Evolutionary conservation across 2,113 vertebrate genomes (phyloP), one percentile per base, ranked within the genome.

Genomic region (Urocitellus parryii): DNA sequence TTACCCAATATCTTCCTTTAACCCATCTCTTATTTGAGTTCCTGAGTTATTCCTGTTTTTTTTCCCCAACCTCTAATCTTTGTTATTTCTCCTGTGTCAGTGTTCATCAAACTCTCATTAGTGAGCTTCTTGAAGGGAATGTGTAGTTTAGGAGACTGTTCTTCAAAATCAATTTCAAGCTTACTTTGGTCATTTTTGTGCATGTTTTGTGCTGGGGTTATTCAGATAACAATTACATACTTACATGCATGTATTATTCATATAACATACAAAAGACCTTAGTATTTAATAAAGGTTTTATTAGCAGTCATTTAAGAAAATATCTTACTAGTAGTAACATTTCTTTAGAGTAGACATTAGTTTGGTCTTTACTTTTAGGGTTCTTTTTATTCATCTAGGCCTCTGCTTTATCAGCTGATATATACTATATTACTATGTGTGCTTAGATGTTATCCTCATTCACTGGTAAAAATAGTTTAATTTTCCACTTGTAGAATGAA

Each of bases 11-110:
- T 76, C 37, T 90, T 91, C 13, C 12, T 87, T 97, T 76, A 34
- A 68, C 42, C 58, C 48, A 34, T 90, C 22, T 95, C 53, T 77
- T 67, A 74, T 56, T 83, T 94, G 74, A 96, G 77, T 58, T 92
- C 32, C 70, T 82, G 24, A 11, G 5, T 89, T 79, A 8, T 94
- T 91, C 11, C 22, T 81, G 18, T 84, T 95, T 91, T 51, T 48
- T 48, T 51, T 89, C 42, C 42, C 58, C 68, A 17, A 68, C 45
- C 4, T 80, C 8, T n/a, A 39, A 61, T 90, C 5, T n/a, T n/a
- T 85, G 6, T 77, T 90, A 76, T 85, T 88, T 22, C 12, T 70
- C 17, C 70, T n/a, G 6, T 86, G 24, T 88, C 27, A 79, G 24
- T 51, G 48, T 53, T 85, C n/a, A 65, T 48, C 34, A 65, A 74